Evolutionary conservation across 2,797 vertebrate species (phyloP).

Genomic region (Pseudomugil gertrudae): DNA sequence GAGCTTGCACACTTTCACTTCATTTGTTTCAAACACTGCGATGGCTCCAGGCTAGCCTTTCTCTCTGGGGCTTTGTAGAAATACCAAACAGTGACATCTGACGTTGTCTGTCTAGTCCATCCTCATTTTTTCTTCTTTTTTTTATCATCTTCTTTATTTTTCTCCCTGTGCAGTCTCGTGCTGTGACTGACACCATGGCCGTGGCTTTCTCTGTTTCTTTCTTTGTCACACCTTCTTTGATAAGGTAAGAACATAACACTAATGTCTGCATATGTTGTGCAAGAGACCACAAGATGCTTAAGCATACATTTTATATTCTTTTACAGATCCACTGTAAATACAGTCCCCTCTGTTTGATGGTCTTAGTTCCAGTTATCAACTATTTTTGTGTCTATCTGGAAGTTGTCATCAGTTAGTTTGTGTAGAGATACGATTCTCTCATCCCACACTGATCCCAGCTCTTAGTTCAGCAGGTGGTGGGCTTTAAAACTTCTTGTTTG

Average conservation of each 20-base stretch:
- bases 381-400: slow-evolving; percentile 66
- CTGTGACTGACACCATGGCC: slow-evolving; percentile 59
- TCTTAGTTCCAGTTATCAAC: slow-evolving; percentile 48
- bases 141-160: slow-evolving; percentile 47
- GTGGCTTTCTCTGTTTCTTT: slow-evolving; percentile 60
- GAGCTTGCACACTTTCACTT: slow-evolving; percentile 63
- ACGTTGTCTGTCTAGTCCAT: slow-evolving; percentile 71
- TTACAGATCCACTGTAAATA: slow-evolving; percentile 30
- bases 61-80: slow-evolving; percentile 84
- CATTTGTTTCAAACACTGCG: slow-evolving; percentile 73
- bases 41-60: slow-evolving; percentile 78
- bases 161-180: slow-evolving; percentile 49
- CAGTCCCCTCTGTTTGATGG: slow-evolving; percentile 32
- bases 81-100: slow-evolving; percentile 82
- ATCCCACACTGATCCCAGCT: slow-evolving; percentile 72
- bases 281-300: slow-evolving; percentile 28
- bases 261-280: slow-evolving; percentile 23
- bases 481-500: slow-evolving; percentile 84
- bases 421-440: slow-evolving; percentile 74
- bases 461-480: slow-evolving; percentile 80
- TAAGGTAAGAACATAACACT: slow-evolving; percentile 35
- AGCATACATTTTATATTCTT: slow-evolving; percentile 44
- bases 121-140: slow-evolving; percentile 38
- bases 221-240: slow-evolving; percentile 48
- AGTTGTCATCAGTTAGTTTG: slow-evolving; percentile 76